Evolutionary conservation across 2,888 invertebrate species (phyloP).

Genomic region (Rhorus exstirpatorius): DNA sequence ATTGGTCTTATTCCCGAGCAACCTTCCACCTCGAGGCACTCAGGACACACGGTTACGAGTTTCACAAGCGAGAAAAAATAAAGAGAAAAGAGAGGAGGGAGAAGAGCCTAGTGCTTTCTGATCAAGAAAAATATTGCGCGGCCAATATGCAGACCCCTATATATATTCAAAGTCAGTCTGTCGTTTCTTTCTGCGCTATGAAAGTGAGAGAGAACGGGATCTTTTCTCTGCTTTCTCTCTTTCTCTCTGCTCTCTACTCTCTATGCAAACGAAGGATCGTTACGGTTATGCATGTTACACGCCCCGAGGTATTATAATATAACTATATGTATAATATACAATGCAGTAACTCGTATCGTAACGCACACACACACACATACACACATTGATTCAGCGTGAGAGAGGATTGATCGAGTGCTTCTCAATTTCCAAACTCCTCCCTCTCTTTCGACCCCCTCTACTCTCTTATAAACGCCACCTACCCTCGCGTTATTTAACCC

Average conservation of each 20-base stretch:
- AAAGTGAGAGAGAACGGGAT: slow-evolving; percentile 4
- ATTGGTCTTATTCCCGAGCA: slow-evolving; percentile 52
- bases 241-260: slow-evolving; percentile 45
- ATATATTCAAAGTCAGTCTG: slow-evolving; percentile 57
- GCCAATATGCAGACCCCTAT: slow-evolving; percentile 54
- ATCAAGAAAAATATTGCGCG: slow-evolving; percentile 68
- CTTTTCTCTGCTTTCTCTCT: neutral
- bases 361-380: slow-evolving; percentile 51
- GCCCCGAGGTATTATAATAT: slow-evolving; percentile 57
- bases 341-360: slow-evolving; percentile 63
- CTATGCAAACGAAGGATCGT: slow-evolving; percentile 71
- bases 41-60: slow-evolving; percentile 47
- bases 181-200: slow-evolving; percentile 40
- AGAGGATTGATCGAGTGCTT: slow-evolving; percentile 70
- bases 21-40: slow-evolving; percentile 54
- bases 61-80: slow-evolving; percentile 58
- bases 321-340: slow-evolving; percentile 57
- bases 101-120: slow-evolving; percentile 57
- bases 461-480: slow-evolving; percentile 37
- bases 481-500: slow-evolving; percentile 62
- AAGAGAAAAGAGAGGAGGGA: slow-evolving; percentile 34
- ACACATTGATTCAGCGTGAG: slow-evolving; percentile 67
- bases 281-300: slow-evolving; percentile 66
- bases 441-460: slow-evolving; percentile 17
- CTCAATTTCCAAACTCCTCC: slow-evolving; percentile 70